These are phyloP conservation scores for Campylomormyrus tamandua DNA, from an alignment of 2,113 vertebrate genomes.

Conservation along the genomic window DNA sequence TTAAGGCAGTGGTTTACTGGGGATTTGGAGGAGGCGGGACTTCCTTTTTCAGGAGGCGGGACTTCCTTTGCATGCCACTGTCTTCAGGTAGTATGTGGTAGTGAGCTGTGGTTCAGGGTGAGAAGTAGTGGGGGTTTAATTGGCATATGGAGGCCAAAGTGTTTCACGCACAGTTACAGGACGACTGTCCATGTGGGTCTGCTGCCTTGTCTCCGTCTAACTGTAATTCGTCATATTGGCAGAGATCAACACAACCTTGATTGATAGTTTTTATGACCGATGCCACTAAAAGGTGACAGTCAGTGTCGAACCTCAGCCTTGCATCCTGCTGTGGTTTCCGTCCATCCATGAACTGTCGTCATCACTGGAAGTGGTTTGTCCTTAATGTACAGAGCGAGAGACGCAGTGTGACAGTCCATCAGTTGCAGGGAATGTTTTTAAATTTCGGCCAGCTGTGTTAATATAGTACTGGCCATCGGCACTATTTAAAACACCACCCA, in stretches of 20 bases:
- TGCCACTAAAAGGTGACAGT: not conserved
- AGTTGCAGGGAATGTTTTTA: constrained; percentile 11
- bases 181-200: not conserved
- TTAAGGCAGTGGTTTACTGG: not conserved
- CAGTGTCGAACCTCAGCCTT: not conserved
- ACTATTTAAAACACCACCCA: constrained; percentile 16
- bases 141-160: not conserved
- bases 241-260: not conserved
- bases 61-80: not conserved
- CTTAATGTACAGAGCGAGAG: not conserved
- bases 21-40: not conserved
- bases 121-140: not conserved
- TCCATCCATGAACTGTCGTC: not conserved
- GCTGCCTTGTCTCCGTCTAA: not conserved
- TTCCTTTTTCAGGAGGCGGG: not conserved
- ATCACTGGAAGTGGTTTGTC: not conserved
- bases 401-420: not conserved
- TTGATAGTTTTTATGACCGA: not conserved
- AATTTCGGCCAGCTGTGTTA: constrained; percentile 22
- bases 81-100: not conserved
- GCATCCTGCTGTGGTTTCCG: not conserved
- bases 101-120: not conserved
- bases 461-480: not conserved
- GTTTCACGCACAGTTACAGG: not conserved
- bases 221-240: not conserved